Base-by-base conservation (phyloP, 2,888 invertebrate species). In the Drosophila kuntzei region DNA sequence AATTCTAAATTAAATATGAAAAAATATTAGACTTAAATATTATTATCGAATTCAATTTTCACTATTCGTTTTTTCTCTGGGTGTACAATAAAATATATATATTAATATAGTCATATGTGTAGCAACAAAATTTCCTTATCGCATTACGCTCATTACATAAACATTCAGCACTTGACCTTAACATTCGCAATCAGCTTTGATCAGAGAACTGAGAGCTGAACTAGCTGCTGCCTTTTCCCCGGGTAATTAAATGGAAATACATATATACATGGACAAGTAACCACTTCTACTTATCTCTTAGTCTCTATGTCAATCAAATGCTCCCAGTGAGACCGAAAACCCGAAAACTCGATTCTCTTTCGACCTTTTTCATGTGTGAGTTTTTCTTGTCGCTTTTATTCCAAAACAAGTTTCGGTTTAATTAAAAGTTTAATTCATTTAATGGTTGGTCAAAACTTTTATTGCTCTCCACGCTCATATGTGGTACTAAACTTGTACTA, bases 181-280 rank as follows among this genome's bases (percentile, higher is more conserved):
- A 72, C 75, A 75, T 69, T 75, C 61, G 61, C 69, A 75, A 71
- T 71, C 72, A 72, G 75, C 46, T 62, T n/a, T 37, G 61, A 43
- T 59, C n/a, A 20, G 36, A 43, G 32, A 27, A 32, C 20, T 49
- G 39, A 34, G 32, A 27, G 36, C 20, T 49, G 39, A 34, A 18
- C 37, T 16, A 16, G 47, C 36, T 36, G 44, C 22, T 25, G 14
- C 34, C 9, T 32, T 20, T 22, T 47, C 51, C 37, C 53, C 41
- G 43, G 61, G 61, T 39, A 67, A 67, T 62, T 66, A 62, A 66
- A 50, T 57, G 36, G 27, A 34, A 49, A 50, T 55, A 62, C 34
- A 39, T 29, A 5, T 9, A 16, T 22, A 29, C 16, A 22, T 11
- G 20, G 20, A 27, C 16, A 18, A 39, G 36, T 43, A 29, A 39